phyloP scores from a whole-genome alignment of 2,113 vertebrate species.

The Australoheros scitulus region DNA sequence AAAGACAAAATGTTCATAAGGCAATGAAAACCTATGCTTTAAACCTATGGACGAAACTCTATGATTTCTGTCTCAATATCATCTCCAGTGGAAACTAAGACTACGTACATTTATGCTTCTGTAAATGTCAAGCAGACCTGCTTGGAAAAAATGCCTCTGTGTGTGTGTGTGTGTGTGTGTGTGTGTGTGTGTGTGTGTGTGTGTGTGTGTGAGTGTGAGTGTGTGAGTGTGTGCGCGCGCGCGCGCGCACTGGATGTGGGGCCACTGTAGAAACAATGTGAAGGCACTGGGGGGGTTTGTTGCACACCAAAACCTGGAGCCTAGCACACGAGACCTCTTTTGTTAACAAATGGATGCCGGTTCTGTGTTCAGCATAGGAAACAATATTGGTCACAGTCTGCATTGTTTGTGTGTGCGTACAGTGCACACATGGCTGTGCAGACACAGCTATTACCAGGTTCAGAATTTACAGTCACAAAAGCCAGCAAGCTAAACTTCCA shows the following conservation, averaged over 20 bases:
- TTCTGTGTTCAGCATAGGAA: constrained; percentile 27
- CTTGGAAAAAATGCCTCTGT: background rate
- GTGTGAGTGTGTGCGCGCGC: background rate
- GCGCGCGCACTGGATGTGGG: constrained; percentile 1
- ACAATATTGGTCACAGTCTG: constrained; percentile 16
- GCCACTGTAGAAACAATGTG: constrained; percentile 33
- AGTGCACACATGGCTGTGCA: background rate
- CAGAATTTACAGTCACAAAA: background rate
- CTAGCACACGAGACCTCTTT: constrained; percentile 37
- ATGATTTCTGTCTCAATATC: background rate
- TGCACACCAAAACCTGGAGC: constrained; percentile 19
- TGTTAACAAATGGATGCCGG: constrained; percentile 36
- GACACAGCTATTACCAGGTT: background rate
- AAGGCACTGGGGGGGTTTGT: constrained; percentile 6
- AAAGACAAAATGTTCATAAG: no score
- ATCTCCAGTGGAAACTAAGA: background rate
- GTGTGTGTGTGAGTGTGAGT: background rate
- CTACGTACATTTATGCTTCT: background rate
- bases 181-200: no score
- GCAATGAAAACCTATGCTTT: no score
- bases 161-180: no score
- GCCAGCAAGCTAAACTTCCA: background rate
- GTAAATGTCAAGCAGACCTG: constrained; percentile 26
- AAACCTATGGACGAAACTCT: background rate
- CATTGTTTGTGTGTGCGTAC: background rate